A percentile compares a stretch with the other conserved stretches of the same genome.
Conservation (phyloP, 2,113 vertebrate species). For the Maccullochella peelii region DNA sequence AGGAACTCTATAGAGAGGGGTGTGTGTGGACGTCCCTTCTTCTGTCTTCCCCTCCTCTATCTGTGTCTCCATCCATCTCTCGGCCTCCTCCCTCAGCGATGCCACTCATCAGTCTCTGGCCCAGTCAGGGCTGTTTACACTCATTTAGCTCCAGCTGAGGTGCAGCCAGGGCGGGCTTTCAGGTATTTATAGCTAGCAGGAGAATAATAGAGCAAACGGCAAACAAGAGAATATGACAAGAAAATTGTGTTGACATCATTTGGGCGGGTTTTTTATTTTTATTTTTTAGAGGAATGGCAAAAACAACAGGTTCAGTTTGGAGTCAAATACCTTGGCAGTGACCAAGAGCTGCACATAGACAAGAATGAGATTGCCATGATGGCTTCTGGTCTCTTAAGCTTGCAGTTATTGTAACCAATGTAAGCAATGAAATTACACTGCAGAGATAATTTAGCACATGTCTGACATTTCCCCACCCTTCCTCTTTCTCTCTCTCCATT, state of each 20-base stretch:
- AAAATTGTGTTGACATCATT: conserved; percentile 16
- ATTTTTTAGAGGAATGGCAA: neutral
- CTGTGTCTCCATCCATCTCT: conserved; percentile 73
- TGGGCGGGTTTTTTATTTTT: neutral
- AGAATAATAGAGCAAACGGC: conserved; percentile 42
- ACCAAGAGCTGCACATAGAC: conserved; percentile 28
- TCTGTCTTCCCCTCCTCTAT: conserved; percentile 54
- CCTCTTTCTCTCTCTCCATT: conserved; percentile 42
- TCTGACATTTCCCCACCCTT: conserved; percentile 67
- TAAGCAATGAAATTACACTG: conserved; percentile 62
- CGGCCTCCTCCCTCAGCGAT: conserved; percentile 51
- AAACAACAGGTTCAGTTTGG: neutral
- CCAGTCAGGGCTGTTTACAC: conserved; percentile 75
- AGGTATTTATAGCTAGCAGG: conserved; percentile 65
- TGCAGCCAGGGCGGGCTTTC: conserved; percentile 36
- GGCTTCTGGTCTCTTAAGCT: conserved; percentile 43
- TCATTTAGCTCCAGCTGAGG: conserved; percentile 74
- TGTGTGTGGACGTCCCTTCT: conserved; percentile 38
- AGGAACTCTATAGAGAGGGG: conserved; percentile 54
- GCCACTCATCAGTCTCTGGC: conserved; percentile 67
- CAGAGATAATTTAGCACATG: conserved; percentile 68
- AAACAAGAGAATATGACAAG: conserved; percentile 30
- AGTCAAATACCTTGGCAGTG: neutral
- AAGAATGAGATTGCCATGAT: conserved; percentile 8
- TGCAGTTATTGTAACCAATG: conserved; percentile 65